phyloP scores from a whole-genome alignment of 64 coral and sea anemone genomes.

The Stichodactyla helianthus region DNA sequence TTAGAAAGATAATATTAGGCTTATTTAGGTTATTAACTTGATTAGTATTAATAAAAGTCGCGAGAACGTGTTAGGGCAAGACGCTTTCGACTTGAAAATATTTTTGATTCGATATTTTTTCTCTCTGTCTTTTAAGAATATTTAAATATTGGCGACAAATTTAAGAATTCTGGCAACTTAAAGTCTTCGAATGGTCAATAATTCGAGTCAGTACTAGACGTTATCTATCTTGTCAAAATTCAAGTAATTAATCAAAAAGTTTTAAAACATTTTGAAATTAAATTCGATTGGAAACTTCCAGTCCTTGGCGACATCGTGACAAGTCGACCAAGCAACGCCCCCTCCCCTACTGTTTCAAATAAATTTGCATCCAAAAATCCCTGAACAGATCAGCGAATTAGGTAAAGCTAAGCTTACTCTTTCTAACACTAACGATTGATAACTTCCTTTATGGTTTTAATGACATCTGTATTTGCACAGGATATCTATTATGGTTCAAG shows the following conservation, averaged over 20 bases:
- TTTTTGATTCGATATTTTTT: not conserved
- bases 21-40: not conserved
- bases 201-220: not conserved
- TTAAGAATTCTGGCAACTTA: not conserved
- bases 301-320: not conserved
- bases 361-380: constrained; percentile 25
- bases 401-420: not conserved
- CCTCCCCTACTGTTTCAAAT: not conserved
- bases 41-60: not conserved
- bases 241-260: not conserved
- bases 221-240: not conserved
- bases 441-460: not conserved
- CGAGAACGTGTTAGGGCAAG: not conserved
- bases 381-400: constrained; percentile 10
- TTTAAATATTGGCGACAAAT: not conserved
- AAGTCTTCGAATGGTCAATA: not conserved
- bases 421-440: not conserved
- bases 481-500: constrained; percentile 33
- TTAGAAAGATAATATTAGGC: too few species aligned
- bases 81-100: not conserved
- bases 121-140: not conserved
- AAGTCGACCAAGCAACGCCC: not conserved
- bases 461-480: not conserved
- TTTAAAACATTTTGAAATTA: not conserved
- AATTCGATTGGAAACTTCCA: not conserved